Conservation (phyloP, 2,113 vertebrate genomes). For the Zosterops lateralis region DNA sequence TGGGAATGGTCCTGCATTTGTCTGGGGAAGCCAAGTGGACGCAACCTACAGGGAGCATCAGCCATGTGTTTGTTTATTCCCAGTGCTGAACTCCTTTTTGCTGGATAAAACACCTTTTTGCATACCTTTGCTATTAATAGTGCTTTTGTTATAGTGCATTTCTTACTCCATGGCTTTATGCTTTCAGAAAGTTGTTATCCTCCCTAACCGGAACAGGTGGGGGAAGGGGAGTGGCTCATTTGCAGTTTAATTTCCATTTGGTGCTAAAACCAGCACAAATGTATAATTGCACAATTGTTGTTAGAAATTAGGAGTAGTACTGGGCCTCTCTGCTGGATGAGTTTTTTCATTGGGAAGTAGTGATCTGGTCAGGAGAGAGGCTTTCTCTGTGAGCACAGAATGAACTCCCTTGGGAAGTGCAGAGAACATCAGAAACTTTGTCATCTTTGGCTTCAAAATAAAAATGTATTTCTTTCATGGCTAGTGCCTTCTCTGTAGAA, state of each 20-base stretch:
- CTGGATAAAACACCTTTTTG: neutral
- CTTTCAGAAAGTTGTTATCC: neutral
- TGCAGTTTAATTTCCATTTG: neutral
- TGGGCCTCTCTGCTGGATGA: neutral
- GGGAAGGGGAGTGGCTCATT: neutral
- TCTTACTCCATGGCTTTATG: neutral
- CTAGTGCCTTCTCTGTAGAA: neutral
- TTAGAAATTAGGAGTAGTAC: neutral
- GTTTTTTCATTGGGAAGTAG: neutral
- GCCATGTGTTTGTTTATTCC: neutral
- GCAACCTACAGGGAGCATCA: accelerated
- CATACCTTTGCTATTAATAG: neutral
- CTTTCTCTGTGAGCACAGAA: neutral
- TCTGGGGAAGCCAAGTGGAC: neutral
- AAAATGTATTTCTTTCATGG: neutral
- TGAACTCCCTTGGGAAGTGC: accelerated
- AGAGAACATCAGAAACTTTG: neutral
- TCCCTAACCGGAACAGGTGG: neutral
- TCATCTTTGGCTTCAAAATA: neutral
- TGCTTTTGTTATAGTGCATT: neutral
- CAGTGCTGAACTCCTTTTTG: neutral
- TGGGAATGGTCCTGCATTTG: neutral
- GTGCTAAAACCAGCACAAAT: neutral
- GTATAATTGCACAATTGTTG: neutral
- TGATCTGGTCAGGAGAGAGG: neutral